phyloP scores from a whole-genome alignment of 1,140 invertebrate genomes.

The Caenorhabditis tropicalis region DNA sequence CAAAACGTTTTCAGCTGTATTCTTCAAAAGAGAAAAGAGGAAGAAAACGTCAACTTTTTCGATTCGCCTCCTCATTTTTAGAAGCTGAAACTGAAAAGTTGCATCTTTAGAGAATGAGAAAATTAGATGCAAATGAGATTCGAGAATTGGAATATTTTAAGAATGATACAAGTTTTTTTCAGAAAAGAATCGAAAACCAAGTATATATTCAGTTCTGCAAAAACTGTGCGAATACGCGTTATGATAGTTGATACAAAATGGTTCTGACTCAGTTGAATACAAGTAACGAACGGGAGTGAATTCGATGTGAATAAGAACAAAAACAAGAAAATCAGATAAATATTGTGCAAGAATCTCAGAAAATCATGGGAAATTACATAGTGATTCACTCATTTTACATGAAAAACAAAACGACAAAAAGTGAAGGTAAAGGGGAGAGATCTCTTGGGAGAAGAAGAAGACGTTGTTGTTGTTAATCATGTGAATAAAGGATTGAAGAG shows the following conservation, averaged over 20 bases:
- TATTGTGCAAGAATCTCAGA: neutral
- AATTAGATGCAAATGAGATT: constrained; percentile 12
- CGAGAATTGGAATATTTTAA: neutral
- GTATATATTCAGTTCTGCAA: too few species aligned
- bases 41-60: neutral
- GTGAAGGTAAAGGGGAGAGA: neutral
- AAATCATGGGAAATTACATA: neutral
- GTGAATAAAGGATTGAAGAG: neutral
- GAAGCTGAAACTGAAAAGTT: neutral
- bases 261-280: too few species aligned
- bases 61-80: neutral
- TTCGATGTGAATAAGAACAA: too few species aligned
- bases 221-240: too few species aligned
- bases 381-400: neutral
- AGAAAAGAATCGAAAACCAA: neutral
- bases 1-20: neutral
- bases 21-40: neutral
- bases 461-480: neutral
- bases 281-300: too few species aligned
- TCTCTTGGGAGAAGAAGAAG: neutral
- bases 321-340: too few species aligned
- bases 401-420: neutral
- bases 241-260: too few species aligned
- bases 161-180: neutral
- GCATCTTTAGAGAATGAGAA: neutral